These are phyloP conservation scores for Horisme vitalbata DNA, from an alignment of 2,888 invertebrate species.

Conservation along the genomic window DNA sequence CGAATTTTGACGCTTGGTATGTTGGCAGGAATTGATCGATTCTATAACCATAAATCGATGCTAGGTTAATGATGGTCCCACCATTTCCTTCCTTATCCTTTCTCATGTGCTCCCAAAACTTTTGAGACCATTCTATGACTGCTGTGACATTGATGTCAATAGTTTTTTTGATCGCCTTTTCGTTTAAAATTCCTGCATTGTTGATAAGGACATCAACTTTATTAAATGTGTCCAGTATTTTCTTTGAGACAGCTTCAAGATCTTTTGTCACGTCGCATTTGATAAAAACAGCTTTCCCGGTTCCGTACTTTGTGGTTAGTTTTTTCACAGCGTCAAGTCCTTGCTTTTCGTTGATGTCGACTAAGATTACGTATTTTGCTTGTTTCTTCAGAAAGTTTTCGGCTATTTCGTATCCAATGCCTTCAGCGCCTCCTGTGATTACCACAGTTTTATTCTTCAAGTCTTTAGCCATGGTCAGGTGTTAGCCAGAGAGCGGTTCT, in stretches of 20 bases:
- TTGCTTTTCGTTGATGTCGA: slow-evolving; percentile 40
- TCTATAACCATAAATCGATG: slow-evolving; percentile 80
- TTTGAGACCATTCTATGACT: slow-evolving; percentile 55
- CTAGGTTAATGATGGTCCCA: slow-evolving; percentile 84
- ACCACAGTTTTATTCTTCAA: slow-evolving; percentile 41
- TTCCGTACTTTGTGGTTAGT: slow-evolving; percentile 64
- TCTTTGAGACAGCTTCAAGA: slow-evolving; percentile 56
- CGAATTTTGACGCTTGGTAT: slow-evolving; percentile 49
- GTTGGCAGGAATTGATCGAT: slow-evolving; percentile 70
- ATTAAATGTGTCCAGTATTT: slow-evolving; percentile 43
- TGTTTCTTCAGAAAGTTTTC: slow-evolving; percentile 66
- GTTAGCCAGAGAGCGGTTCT: background rate
- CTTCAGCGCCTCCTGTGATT: slow-evolving; percentile 79
- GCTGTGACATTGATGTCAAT: slow-evolving; percentile 54
- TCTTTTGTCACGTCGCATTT: slow-evolving; percentile 73
- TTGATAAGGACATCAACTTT: slow-evolving; percentile 64
- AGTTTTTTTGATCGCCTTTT: slow-evolving; percentile 34
- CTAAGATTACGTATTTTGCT: slow-evolving; percentile 39
- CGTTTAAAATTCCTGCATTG: slow-evolving; percentile 58
- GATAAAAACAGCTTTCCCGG: slow-evolving; percentile 64
- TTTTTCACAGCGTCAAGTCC: slow-evolving; percentile 56
- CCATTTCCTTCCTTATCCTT: slow-evolving; percentile 77
- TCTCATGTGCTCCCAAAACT: slow-evolving; percentile 81
- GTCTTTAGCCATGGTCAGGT: slow-evolving; percentile 31
- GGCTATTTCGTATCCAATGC: slow-evolving; percentile 73